phyloP scores from a whole-genome alignment of 1,140 invertebrate species.

The Fragariocoptes setiger region DNA sequence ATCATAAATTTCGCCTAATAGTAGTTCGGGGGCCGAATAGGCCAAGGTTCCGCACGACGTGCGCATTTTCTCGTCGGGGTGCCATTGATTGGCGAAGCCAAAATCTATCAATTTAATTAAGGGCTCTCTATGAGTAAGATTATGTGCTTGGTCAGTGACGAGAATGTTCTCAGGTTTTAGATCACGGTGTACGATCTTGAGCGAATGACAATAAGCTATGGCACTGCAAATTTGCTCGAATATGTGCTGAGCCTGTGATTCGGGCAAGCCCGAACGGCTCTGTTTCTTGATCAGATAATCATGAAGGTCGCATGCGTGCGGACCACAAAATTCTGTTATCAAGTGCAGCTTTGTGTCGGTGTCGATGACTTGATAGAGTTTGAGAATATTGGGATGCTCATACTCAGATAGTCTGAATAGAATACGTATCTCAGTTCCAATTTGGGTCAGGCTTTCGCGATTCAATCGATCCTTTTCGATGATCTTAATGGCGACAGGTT shows the following conservation, averaged over 20 bases:
- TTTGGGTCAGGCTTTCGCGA: conserved; percentile 20
- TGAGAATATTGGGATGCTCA: conserved; percentile 71
- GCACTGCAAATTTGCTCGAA: conserved; percentile 77
- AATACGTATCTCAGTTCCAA: conserved; percentile 7
- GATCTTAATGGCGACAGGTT: conserved; percentile 41
- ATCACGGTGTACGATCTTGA: conserved; percentile 72
- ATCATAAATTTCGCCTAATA: conserved; percentile 24
- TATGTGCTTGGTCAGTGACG: conserved; percentile 22
- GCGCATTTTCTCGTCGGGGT: conserved; percentile 79
- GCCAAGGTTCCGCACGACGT: conserved; percentile 97
- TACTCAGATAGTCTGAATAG: conserved; percentile 9
- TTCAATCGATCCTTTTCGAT: conserved; percentile 96
- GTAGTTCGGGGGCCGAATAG: conserved; percentile 94
- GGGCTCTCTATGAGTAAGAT: conserved; percentile 23
- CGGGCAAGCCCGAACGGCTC: conserved; percentile 37
- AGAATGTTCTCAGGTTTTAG: conserved; percentile 96
- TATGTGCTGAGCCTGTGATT: conserved; percentile 51
- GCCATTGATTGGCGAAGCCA: conserved; percentile 80
- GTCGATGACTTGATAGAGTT: conserved; percentile 87
- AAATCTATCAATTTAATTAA: conserved; percentile 97
- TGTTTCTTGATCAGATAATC: conserved; percentile 72
- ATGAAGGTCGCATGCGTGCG: conserved; percentile 94
- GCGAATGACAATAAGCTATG: conserved; percentile 86
- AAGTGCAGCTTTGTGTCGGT: conserved; percentile 52
- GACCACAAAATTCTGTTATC: conserved; percentile 8